Base-by-base conservation (phyloP, 2,797 vertebrate species). In the Phalloptychus januarius region DNA sequence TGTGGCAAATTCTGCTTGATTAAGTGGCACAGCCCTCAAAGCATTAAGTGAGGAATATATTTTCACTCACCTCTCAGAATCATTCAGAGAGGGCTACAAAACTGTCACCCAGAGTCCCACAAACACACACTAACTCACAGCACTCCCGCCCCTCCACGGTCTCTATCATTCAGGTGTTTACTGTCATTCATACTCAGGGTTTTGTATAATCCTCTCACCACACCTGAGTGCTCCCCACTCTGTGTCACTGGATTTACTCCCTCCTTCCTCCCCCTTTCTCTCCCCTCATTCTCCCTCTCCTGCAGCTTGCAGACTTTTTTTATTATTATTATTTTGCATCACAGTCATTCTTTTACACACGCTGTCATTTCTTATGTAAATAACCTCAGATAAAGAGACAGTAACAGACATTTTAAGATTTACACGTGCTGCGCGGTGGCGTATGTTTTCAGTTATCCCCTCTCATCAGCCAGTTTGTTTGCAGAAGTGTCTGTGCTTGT, bases 101-200 rank as follows among this genome's bases (percentile, higher is more conserved):
- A 92, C 88, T 92, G 89, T 85, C 87, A 90, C 84, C 73, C 77
- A 83, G 45, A 86, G 77, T 52, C 80, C 79, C 86, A 54, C 89
- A 82, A 88, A 72, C 79, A 71, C 61, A 72, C 65, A 70, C 36
- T 75, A 74, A 58, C 75, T 76, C 54, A 72, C 54, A 58, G 54
- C 52, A 33, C 73, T 76, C 85, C 86, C 54, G 4, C 88, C 79
- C 86, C 83, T 90, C 86, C 85, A 82, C 82, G 38, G 18, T 89
- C 92, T 87, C 94, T 95, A 92, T 96, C 96, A 93, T 93, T 94
- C 96, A 96, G 93, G 93, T 96, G 93, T 94, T 95, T 97, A 94
- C 93, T 95, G 93, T 94, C 93, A 95, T 94, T 95, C 93, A 94
- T 92, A 89, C 90, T 95, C 88, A 92, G 91, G 88, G 91, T 94